Conservation (phyloP, 2,888 invertebrate genomes). For the Brachyptera risi region DNA sequence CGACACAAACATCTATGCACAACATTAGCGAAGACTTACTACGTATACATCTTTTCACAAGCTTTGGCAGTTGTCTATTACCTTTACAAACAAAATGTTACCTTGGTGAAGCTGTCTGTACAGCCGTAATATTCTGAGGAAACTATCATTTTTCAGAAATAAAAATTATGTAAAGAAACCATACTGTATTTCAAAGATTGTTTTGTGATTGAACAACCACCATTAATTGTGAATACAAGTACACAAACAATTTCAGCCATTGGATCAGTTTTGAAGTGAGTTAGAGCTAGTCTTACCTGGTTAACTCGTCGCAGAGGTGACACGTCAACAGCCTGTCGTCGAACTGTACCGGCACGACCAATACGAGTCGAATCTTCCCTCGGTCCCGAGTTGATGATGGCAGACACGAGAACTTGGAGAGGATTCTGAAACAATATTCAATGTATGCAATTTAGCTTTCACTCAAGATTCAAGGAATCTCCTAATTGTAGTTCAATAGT, state of each 20-base stretch:
- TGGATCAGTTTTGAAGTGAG: background rate
- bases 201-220: background rate
- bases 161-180: too few species aligned
- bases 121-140: too few species aligned
- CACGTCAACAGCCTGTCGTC: conserved; percentile 98
- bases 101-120: too few species aligned
- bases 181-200: background rate
- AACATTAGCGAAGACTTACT: too few species aligned
- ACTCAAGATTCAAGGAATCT: too few species aligned
- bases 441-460: too few species aligned
- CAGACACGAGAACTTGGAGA: conserved; percentile 83
- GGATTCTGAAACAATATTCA: conserved; percentile 54
- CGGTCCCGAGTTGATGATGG: conserved; percentile 98
- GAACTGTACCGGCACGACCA: conserved; percentile 99
- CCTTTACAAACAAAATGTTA: too few species aligned
- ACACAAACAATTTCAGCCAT: conserved; percentile 1
- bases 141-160: too few species aligned
- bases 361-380: conserved; percentile 99
- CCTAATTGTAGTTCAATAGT: too few species aligned
- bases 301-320: conserved; percentile 97
- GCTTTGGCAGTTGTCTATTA: too few species aligned
- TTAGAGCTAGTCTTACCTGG: conserved; percentile 60
- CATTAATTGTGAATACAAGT: conserved; percentile 5
- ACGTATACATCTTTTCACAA: too few species aligned
- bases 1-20: too few species aligned